Evolutionary conservation across 1,140 invertebrate genomes (phyloP).

Genomic region (Zaprionus vittiger): DNA sequence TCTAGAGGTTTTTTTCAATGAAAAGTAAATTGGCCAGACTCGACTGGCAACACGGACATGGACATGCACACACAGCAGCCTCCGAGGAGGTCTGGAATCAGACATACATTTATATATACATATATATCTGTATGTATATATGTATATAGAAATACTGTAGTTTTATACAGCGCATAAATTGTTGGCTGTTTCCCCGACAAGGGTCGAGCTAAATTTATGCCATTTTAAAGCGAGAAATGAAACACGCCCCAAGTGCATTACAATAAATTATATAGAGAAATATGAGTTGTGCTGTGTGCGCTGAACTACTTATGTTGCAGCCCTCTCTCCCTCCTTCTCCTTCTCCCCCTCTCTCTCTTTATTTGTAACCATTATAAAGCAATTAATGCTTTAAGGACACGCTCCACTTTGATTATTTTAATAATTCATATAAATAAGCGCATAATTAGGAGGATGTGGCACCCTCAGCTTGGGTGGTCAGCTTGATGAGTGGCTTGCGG

Average conservation of each 20-base stretch:
- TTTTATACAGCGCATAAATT: slow-evolving; percentile 68
- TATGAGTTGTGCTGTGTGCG: slow-evolving; percentile 51
- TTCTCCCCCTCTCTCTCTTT: neutral
- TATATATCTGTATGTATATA: slow-evolving; percentile 5
- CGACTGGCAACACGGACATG: slow-evolving; percentile 56
- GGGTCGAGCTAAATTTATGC: slow-evolving; percentile 67
- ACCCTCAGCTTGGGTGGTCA: slow-evolving; percentile 60
- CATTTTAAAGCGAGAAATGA: slow-evolving; percentile 83
- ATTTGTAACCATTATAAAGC: slow-evolving; percentile 67
- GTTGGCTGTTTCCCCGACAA: slow-evolving; percentile 48
- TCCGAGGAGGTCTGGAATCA: slow-evolving; percentile 40
- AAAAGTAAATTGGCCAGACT: slow-evolving; percentile 70
- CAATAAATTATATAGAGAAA: slow-evolving; percentile 83
- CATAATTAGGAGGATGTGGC: slow-evolving; percentile 62
- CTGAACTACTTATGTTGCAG: neutral
- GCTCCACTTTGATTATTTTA: slow-evolving; percentile 74
- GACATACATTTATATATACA: slow-evolving; percentile 9
- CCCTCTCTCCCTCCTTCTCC: neutral
- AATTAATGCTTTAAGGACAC: slow-evolving; percentile 65
- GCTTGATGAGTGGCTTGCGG: neutral
- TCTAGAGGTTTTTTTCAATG: slow-evolving; percentile 45
- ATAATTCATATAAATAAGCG: slow-evolving; percentile 78
- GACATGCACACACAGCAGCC: slow-evolving; percentile 58
- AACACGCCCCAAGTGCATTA: slow-evolving; percentile 82
- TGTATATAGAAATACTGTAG: slow-evolving; percentile 37